Evolutionary conservation across 1,140 invertebrate species (phyloP).

Genomic region (Aphis gossypii): DNA sequence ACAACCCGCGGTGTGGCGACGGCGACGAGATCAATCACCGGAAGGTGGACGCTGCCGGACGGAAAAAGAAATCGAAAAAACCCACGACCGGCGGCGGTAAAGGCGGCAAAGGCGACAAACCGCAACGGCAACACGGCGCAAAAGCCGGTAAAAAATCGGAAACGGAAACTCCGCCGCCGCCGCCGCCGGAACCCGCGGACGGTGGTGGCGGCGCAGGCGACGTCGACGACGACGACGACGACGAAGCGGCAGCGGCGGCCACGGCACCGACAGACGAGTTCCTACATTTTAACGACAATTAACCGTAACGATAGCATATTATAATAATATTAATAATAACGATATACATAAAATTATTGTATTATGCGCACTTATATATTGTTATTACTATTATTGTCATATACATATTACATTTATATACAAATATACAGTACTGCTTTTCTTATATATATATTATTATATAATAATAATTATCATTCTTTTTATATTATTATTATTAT

Average conservation of each 20-base stretch:
- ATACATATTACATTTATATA: background rate
- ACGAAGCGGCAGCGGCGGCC: background rate
- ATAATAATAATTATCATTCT: background rate
- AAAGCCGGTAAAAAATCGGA: constrained; percentile 71
- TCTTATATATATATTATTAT: background rate
- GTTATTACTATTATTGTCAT: constrained; percentile 38
- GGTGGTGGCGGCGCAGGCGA: background rate
- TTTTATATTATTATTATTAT: background rate
- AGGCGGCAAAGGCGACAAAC: background rate
- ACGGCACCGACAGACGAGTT: constrained; percentile 46
- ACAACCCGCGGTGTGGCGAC: background rate
- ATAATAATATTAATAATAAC: background rate
- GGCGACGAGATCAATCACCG: constrained; percentile 9
- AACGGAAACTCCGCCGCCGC: constrained; percentile 62
- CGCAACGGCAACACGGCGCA: constrained; percentile 73
- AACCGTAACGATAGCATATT: background rate
- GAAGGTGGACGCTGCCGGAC: constrained; percentile 39
- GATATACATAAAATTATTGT: background rate
- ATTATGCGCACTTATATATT: background rate
- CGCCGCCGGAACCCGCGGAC: constrained; percentile 71
- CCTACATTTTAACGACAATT: constrained; percentile 44
- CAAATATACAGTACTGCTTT: background rate
- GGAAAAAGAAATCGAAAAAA: constrained; percentile 53
- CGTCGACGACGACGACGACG: constrained; percentile 25
- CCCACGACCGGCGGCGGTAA: background rate